A percentile compares a stretch with the other conserved stretches of the same genome.
These are phyloP conservation scores for Mionectes macconnelli DNA, from an alignment of 2,113 vertebrate species.

Conservation along the genomic window DNA sequence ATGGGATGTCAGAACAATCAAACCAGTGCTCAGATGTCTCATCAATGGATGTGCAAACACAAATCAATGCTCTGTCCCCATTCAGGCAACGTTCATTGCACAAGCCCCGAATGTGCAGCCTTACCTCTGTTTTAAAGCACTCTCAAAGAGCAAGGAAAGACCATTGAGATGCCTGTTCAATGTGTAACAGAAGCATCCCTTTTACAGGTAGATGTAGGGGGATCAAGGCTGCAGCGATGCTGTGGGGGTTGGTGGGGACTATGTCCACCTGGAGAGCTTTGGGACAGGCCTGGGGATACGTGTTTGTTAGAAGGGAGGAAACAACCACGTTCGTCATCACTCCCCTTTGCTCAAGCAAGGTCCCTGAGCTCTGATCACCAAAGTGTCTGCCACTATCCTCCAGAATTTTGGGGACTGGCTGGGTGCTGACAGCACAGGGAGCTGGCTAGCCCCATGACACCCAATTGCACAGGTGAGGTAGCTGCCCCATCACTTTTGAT, in stretches of 20 bases:
- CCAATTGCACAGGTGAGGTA: accelerated
- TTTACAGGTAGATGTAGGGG: background rate
- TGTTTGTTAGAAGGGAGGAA: background rate
- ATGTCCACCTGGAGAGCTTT: background rate
- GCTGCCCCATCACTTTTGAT: background rate
- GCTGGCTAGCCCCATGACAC: background rate
- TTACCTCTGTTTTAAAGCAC: background rate
- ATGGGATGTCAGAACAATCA: background rate
- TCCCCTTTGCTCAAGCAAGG: background rate
- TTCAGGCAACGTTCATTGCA: background rate
- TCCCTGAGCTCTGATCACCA: background rate
- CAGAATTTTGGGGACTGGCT: background rate
- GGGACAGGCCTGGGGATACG: accelerated
- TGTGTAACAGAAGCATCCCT: no score
- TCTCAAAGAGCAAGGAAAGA: background rate
- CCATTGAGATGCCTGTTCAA: background rate
- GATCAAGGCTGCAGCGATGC: background rate
- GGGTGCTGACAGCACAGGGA: background rate
- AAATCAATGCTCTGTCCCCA: background rate
- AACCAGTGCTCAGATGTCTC: background rate
- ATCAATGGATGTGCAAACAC: background rate
- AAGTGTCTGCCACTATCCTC: background rate
- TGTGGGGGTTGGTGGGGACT: background rate
- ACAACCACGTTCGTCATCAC: background rate
- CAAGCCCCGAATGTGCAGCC: accelerated